Evolutionary conservation across 2,888 invertebrate genomes (phyloP).

Genomic region (Tenthredo notha): DNA sequence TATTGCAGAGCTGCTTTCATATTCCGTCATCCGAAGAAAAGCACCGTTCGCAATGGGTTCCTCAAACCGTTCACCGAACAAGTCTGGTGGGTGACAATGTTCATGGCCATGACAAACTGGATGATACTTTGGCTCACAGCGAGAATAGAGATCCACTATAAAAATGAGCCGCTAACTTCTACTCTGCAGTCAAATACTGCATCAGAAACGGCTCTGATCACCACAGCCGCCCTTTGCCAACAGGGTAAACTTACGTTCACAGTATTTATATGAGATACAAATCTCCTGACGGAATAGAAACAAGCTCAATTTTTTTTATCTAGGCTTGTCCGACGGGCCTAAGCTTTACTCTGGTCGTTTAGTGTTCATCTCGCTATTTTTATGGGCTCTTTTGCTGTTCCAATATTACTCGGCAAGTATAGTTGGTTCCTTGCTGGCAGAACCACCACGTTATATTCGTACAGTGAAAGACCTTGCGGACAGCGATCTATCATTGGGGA

Average conservation of each 20-base stretch:
- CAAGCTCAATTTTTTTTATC: background rate
- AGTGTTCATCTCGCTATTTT: slow-evolving; percentile 79
- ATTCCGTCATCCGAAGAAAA: slow-evolving; percentile 36
- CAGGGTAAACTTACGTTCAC: slow-evolving; percentile 72
- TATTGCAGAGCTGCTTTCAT: slow-evolving; percentile 42
- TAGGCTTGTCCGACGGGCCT: slow-evolving; percentile 76
- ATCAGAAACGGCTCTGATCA: slow-evolving; percentile 74
- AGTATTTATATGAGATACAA: slow-evolving; percentile 63
- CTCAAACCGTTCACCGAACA: slow-evolving; percentile 26
- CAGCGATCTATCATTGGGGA: slow-evolving; percentile 82
- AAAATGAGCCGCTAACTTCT: slow-evolving; percentile 56
- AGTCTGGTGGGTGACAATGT: slow-evolving; percentile 80
- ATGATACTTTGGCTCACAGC: slow-evolving; percentile 65
- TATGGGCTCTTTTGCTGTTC: slow-evolving; percentile 83
- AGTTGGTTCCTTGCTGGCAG: slow-evolving; percentile 83
- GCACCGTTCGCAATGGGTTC: slow-evolving; percentile 29
- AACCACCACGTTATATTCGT: slow-evolving; percentile 82
- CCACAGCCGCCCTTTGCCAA: slow-evolving; percentile 78
- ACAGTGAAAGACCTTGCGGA: slow-evolving; percentile 81
- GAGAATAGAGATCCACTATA: slow-evolving; percentile 62
- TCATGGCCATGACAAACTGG: slow-evolving; percentile 68
- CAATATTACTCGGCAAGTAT: slow-evolving; percentile 87
- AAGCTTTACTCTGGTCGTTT: slow-evolving; percentile 80
- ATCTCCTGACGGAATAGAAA: slow-evolving; percentile 23
- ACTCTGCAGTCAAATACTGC: slow-evolving; percentile 61